Base-by-base conservation (phyloP, 2,797 vertebrate species). In the Alosa sapidissima region DNA sequence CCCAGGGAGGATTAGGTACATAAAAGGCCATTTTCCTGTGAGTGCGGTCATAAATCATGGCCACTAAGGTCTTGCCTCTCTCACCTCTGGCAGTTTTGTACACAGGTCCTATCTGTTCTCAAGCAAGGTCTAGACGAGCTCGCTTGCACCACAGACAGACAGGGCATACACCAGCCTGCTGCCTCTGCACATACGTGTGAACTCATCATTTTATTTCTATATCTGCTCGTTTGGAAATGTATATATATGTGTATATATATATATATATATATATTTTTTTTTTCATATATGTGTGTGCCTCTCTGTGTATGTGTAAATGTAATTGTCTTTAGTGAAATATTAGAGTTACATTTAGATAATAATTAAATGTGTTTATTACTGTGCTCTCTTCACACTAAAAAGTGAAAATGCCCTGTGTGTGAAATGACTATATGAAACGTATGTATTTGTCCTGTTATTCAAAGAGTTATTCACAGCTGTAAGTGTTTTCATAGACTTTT, bases 1-100 rank as follows among this genome's bases (percentile, higher is more conserved):
- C 94, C 92, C 94, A 95, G 93, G 89, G 89, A 78, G 92, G 72
- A 86, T 82, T 87, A 72, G 86, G 84, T 86, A 90, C 88, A 88
- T 91, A 90, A 91, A 90, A 89, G 91, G 87, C 81, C 82, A 85
- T 88, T 87, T 88, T 88, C 85, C 89, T 62, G 89, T 68, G 81
- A 83, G 89, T 16, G 49, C 0, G 65, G 85, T 87, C 88, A 91
- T 93, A 90, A 92, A 93, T 93, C 90, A 91, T 51, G 78, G 83
- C 83, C 85, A 82, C 84, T 85, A 85, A 85, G 82, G 85, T 87
- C 72, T 75, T 88, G 86, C 84, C 88, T 86, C 83, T 82, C 84
- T 89, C 87, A 88, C 86, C 86, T 89, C 83, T 62, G 58, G 58
- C 83, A n/a, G 54, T 51, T 83, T 85, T 68, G 86, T 89, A 90